Conservation (phyloP, 2,113 vertebrate genomes). For the Clinocottus analis region DNA sequence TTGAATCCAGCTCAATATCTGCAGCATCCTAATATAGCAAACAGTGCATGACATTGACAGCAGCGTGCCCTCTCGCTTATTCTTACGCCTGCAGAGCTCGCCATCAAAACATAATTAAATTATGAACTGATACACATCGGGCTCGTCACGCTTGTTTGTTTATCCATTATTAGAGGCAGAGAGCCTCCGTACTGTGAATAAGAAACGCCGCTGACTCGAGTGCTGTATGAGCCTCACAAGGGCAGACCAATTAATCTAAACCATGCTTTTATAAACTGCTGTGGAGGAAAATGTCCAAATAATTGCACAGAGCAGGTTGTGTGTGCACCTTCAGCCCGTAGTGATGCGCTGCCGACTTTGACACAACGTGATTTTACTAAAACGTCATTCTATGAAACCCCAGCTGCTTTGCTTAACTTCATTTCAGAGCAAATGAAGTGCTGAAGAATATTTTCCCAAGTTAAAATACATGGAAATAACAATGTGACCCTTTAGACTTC, state of each 20-base stretch:
- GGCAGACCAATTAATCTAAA: conserved; percentile 14
- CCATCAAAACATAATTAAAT: conserved; percentile 75
- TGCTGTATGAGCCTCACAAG: conserved; percentile 19
- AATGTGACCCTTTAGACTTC: conserved; percentile 19
- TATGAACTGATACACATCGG: conserved; percentile 63
- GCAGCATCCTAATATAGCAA: conserved; percentile 20
- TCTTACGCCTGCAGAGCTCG: conserved; percentile 53
- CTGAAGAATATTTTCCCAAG: neutral
- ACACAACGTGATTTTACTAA: neutral
- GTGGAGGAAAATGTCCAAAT: conserved; percentile 2
- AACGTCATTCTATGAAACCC: too few relatives aligned
- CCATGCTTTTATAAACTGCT: conserved; percentile 12
- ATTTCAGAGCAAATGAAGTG: neutral
- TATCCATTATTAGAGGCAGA: conserved; percentile 63
- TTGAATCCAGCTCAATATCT: conserved; percentile 33
- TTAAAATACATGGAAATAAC: conserved; percentile 16
- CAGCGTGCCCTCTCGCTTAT: conserved; percentile 47
- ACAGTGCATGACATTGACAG: conserved; percentile 41
- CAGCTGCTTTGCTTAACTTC: neutral
- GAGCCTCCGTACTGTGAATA: conserved; percentile 55
- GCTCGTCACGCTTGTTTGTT: conserved; percentile 70
- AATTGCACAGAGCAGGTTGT: conserved; percentile 17
- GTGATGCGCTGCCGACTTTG: neutral
- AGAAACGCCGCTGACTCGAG: conserved; percentile 31
- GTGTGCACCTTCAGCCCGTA: neutral